phyloP scores from a whole-genome alignment of 2,113 vertebrate species.

The Cebidichthys violaceus region DNA sequence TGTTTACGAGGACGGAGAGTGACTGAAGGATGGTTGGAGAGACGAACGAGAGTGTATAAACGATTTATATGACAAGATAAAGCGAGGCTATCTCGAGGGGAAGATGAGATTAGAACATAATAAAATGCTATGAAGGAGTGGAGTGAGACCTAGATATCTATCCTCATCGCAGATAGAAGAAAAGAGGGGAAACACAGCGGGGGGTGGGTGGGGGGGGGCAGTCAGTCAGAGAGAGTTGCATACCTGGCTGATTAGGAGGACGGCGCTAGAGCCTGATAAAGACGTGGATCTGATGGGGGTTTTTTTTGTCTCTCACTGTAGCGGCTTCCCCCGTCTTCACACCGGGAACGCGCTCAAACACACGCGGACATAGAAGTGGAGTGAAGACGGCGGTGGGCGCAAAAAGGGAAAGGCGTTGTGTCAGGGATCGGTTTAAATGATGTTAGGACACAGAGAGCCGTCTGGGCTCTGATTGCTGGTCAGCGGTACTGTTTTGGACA shows the following conservation, averaged over 20 bases:
- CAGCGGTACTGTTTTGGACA: constrained; percentile 49
- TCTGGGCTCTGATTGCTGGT: constrained; percentile 26
- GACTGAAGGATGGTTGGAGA: constrained; percentile 48
- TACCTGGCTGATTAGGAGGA: constrained; percentile 71
- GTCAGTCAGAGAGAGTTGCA: constrained; percentile 44
- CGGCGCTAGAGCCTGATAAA: constrained; percentile 61
- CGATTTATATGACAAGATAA: constrained; percentile 56
- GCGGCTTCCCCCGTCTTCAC: constrained; percentile 45
- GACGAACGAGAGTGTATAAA: constrained; percentile 33
- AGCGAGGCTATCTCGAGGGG: constrained; percentile 43
- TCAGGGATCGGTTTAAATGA: constrained; percentile 61
- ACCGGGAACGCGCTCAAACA: constrained; percentile 53
- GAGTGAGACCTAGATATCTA: constrained; percentile 59
- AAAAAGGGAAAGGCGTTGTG: constrained; percentile 47
- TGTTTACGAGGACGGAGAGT: constrained; percentile 43
- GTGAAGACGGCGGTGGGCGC: constrained; percentile 60
- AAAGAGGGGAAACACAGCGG: constrained; percentile 23
- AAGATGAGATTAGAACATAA: constrained; percentile 71
- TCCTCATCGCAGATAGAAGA: constrained; percentile 43
- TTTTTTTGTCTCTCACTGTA: constrained; percentile 32
- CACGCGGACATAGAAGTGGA: constrained; percentile 57
- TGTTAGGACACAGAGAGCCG: constrained; percentile 45
- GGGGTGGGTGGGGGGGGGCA: neutral
- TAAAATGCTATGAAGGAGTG: constrained; percentile 59
- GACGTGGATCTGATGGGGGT: constrained; percentile 64